phyloP scores from a whole-genome alignment of 2,113 vertebrate species.

The Lophochroa leadbeateri region DNA sequence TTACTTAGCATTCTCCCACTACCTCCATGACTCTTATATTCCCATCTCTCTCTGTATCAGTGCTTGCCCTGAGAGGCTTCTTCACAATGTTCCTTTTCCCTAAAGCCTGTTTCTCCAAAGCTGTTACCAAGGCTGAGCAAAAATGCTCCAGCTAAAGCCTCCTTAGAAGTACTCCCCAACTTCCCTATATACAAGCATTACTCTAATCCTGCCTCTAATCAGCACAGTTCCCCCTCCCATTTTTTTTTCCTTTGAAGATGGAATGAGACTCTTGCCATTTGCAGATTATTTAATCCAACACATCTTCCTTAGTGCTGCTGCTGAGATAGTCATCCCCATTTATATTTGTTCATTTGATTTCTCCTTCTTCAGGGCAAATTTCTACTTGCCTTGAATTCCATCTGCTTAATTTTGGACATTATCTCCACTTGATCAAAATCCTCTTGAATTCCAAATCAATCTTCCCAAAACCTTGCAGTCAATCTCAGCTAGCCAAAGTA shows the following conservation, averaged over 20 bases:
- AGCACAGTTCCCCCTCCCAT: neutral
- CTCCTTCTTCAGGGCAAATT: neutral
- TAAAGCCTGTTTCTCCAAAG: neutral
- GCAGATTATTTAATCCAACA: neutral
- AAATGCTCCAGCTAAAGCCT: neutral
- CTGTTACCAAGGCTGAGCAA: neutral
- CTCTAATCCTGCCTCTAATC: neutral
- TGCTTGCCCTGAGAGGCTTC: neutral
- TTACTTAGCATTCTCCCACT: neutral
- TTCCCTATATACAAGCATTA: neutral
- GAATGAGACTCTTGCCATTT: neutral
- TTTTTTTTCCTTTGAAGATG: neutral
- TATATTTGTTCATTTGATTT: neutral
- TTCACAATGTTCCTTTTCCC: neutral
- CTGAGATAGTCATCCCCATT: neutral
- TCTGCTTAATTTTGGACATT: neutral
- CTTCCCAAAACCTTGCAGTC: neutral
- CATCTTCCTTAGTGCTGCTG: neutral
- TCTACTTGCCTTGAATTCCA: neutral
- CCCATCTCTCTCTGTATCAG: neutral
- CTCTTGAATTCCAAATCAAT: neutral
- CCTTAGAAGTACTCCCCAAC: neutral
- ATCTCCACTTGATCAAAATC: constrained; percentile 15
- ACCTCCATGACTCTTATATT: neutral
- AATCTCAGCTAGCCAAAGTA: neutral